These are phyloP conservation scores for Phyllopteryx taeniolatus DNA, from an alignment of 2,113 vertebrate species.

Conservation along the genomic window DNA sequence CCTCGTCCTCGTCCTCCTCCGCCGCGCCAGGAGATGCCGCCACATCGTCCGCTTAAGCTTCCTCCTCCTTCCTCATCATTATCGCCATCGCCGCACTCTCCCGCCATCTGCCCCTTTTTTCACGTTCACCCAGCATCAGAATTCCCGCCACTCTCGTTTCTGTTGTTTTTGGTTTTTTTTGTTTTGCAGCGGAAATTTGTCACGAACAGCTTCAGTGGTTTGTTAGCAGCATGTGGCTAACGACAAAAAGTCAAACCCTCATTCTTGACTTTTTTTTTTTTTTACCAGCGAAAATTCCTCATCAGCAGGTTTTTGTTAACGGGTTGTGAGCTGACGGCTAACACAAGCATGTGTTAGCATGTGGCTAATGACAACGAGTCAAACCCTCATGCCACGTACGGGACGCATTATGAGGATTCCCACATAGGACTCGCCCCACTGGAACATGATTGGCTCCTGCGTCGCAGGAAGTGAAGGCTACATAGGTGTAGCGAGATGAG, in stretches of 20 bases:
- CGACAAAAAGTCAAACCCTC: not conserved
- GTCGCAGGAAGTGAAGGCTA: too few relatives aligned
- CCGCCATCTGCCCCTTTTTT: not conserved
- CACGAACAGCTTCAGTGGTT: not conserved
- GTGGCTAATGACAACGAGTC: not conserved
- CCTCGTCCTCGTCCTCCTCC: conserved; percentile 52
- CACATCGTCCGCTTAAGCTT: conserved; percentile 68
- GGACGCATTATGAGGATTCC: too few relatives aligned
- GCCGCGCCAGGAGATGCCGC: conserved; percentile 62
- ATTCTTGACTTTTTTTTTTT: too few relatives aligned
- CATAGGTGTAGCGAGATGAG: too few relatives aligned
- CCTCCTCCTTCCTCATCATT: conserved; percentile 9
- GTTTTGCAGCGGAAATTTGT: not conserved
- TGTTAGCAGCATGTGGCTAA: not conserved
- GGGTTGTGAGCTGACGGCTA: too few relatives aligned
- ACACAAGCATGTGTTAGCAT: not conserved
- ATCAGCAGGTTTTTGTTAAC: too few relatives aligned
- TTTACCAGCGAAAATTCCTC: too few relatives aligned
- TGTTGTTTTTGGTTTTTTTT: too few relatives aligned
- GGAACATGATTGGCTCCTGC: too few relatives aligned
- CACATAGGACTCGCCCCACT: too few relatives aligned
- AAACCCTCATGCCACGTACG: not conserved
- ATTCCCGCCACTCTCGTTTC: too few relatives aligned
- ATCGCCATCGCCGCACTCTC: not conserved
- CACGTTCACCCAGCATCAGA: not conserved